Evolutionary conservation across 1,140 invertebrate genomes (phyloP), one percentile per base, ranked within the genome.

Genomic region (Pseudomyrmex sp.): DNA sequence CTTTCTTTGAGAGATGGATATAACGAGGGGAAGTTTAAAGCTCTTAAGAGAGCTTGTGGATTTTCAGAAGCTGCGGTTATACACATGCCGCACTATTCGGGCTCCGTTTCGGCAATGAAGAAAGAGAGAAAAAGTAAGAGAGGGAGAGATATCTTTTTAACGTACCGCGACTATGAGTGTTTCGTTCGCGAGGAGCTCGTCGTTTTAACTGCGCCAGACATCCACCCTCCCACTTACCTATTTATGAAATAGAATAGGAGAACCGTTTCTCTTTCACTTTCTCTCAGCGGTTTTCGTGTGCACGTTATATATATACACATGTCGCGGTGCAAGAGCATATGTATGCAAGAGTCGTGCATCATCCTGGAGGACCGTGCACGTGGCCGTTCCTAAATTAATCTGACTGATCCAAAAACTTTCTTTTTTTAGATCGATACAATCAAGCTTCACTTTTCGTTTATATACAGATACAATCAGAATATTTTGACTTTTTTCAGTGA

Each of bases 101-200:
- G 48, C 15, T 85, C 52, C 63, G 23, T 82, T 73, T 26, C 23
- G 69, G 52, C 18, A 79, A 72, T 35, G 56, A 52, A 23, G 79
- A 50, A 18, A 23, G 46, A 72, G 68, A 59, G 26, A 44, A 10
- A 50, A 62, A 46, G 48, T 10, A 18, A 23, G 46, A 62, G 79
- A 48, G n/a, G 8, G n/a, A 50, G 68, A 56, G 58, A 85, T 18
- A 61, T 8, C 63, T 89, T 92, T 91, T 91, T 90, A 90, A 91
- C 86, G 86, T 89, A 90, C 90, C 91, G 91, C 85, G 82, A 76
- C 83, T 85, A 91, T 86, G 87, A 92, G 90, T 89, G 89, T 83
- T 80, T 72, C 70, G 82, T 62, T 48, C 75, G 70, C 74, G 80
- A 61, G 61, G 26, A 74, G 74, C 73, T 85, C 58, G 74, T 54